These are phyloP conservation scores for Anoplophora glabripennis DNA, from an alignment of 1,140 invertebrate species.

Conservation along the genomic window DNA sequence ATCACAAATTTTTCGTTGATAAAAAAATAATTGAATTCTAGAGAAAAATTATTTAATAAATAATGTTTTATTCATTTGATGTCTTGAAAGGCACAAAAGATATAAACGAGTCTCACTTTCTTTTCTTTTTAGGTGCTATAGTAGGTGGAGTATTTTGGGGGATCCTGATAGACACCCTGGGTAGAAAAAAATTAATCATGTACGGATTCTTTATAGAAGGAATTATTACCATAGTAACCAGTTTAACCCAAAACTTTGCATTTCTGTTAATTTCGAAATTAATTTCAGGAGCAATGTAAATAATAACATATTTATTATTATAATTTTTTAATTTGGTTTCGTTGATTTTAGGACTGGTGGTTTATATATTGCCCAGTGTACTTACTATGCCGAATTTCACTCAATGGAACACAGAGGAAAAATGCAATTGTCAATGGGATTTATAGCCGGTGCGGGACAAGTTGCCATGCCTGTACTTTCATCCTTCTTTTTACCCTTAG, in stretches of 20 bases:
- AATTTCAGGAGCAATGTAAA: too few relatives aligned
- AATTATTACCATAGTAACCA: too few relatives aligned
- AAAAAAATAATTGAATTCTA: too few relatives aligned
- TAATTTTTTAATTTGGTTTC: background rate
- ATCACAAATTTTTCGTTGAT: too few relatives aligned
- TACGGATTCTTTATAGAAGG: too few relatives aligned
- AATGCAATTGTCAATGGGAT: slow-evolving; percentile 58
- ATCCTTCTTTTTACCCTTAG: slow-evolving; percentile 54
- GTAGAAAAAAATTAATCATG: slow-evolving; percentile 54
- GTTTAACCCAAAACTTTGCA: too few relatives aligned
- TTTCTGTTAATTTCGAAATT: too few relatives aligned
- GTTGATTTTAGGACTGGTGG: slow-evolving; percentile 57
- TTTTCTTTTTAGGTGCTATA: slow-evolving; percentile 66
- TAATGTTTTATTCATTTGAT: too few relatives aligned
- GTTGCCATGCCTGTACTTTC: slow-evolving; percentile 56
- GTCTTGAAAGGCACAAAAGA: too few relatives aligned
- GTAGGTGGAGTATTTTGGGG: slow-evolving; percentile 77
- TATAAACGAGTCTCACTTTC: slow-evolving; percentile 22
- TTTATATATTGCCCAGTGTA: slow-evolving; percentile 62
- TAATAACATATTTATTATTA: too few relatives aligned
- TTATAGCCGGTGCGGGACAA: slow-evolving; percentile 57
- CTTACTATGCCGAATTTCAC: slow-evolving; percentile 66
- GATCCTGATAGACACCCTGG: slow-evolving; percentile 70
- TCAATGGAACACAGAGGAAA: slow-evolving; percentile 57
- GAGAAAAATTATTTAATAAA: too few relatives aligned